Percentiles rank a stretch among this genome's conserved stretches.
Evolutionary conservation across 2,797 vertebrate species (phyloP).

Genomic region (Girardinus metallicus): DNA sequence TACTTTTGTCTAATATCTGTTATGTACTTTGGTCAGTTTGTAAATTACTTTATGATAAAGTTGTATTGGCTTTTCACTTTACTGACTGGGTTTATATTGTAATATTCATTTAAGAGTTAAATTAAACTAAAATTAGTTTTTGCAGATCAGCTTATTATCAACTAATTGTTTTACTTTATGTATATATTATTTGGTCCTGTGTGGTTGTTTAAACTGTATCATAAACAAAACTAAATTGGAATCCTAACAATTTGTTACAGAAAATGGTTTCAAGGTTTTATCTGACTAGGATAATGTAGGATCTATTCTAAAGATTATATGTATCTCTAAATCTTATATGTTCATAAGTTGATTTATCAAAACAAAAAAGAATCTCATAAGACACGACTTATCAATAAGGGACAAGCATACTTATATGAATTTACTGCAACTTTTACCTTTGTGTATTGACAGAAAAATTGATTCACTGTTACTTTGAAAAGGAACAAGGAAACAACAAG

Average conservation of each 20-base stretch:
- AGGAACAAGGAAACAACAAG: slow-evolving; percentile 5
- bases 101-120: neutral
- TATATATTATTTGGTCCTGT: neutral
- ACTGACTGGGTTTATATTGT: neutral
- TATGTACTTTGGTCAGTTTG: neutral
- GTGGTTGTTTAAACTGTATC: neutral
- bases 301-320: neutral
- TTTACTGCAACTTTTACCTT: neutral
- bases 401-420: neutral
- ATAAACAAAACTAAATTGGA: neutral
- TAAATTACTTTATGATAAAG: neutral
- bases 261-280: neutral
- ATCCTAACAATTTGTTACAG: no score
- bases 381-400: neutral
- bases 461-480: neutral
- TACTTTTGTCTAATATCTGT: neutral
- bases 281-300: neutral
- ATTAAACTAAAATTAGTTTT: neutral
- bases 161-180: neutral
- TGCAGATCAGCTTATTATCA: neutral
- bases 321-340: neutral
- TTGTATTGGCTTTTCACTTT: neutral
- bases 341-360: neutral
- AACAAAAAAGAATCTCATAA: neutral
- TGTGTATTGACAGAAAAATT: neutral